Percentiles rank a stretch among this genome's conserved stretches.
Conservation (phyloP, 2,888 invertebrate genomes). For the Epistrophe eligans region DNA sequence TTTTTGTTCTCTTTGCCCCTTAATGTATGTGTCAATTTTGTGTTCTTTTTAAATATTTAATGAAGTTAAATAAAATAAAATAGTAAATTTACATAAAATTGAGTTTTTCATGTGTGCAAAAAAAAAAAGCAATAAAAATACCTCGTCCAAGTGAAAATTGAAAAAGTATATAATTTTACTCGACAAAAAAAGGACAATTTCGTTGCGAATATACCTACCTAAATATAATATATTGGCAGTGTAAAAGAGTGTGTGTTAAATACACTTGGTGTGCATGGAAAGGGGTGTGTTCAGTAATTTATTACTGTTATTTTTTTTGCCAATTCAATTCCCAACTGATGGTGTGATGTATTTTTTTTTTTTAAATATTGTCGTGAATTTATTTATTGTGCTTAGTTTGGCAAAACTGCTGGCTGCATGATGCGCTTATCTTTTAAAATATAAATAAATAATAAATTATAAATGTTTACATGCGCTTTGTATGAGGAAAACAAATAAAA, state of each 20-base stretch:
- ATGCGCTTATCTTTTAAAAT: constrained; percentile 17
- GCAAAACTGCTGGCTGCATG: constrained; percentile 28
- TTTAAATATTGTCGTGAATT: constrained; percentile 28
- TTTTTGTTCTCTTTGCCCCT: constrained; percentile 5
- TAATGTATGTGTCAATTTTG: constrained; percentile 5
- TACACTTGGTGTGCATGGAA: constrained; percentile 52
- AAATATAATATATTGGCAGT: constrained; percentile 3
- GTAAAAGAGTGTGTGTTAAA: constrained; percentile 22
- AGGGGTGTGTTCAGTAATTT: constrained; percentile 70
- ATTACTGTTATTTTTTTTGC: constrained; percentile 36
- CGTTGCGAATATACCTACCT: constrained; percentile 35
- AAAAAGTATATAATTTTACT: constrained; percentile 15
- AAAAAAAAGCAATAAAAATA: constrained; percentile 15
- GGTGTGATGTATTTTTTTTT: constrained; percentile 25
- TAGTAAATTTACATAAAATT: constrained; percentile 45
- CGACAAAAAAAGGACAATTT: constrained; percentile 51
- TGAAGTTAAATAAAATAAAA: constrained; percentile 41
- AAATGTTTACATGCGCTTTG: constrained; percentile 42
- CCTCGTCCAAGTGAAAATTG: constrained; percentile 42
- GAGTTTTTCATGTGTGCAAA: constrained; percentile 16
- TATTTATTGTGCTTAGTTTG: constrained; percentile 50
- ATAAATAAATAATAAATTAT: constrained; percentile 53
- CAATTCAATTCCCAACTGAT: constrained; percentile 40
- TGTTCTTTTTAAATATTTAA: constrained; percentile 58
- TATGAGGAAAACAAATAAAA: constrained; percentile 25